Evolutionary conservation across 2,113 vertebrate genomes (phyloP), one percentile per base, ranked within the genome.

Genomic region (Solea solea): DNA sequence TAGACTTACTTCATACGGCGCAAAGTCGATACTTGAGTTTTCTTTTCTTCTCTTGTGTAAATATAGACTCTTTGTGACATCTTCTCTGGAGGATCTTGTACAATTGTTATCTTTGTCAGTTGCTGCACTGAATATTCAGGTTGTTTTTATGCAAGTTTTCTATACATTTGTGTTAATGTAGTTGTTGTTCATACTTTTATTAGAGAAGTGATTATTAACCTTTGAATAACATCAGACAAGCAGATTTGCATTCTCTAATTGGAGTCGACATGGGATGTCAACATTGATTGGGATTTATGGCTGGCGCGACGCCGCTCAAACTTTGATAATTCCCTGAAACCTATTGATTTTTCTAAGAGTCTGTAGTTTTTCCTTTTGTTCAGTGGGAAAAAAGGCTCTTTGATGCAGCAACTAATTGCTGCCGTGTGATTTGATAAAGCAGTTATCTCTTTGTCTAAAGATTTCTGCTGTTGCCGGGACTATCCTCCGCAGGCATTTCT

Each of bases 61-160:
- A 76, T 75, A 62, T 75, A 67, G 80, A 79, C 55, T 85, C 28
- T 78, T 50, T 80, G 27, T 78, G 63, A 85, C 55, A 76, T 74
- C 25, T 71, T n/a, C 55, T 73, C 82, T 63, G 69, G 76, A 71
- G 75, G 85, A 69, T 76, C 34, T 76, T 74, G 64, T 70, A 78
- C 86, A 80, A 45, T 83, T 15, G 15, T 75, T 63, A 56, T 73
- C 65, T 83, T 84, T 86, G 56, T 85, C 86, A 81, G 61, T 54
- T 79, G 76, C 83, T 80, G 83, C 77, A 66, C 50, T 69, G 41
- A 90, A 79, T 65, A 84, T 89, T 90, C 90, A 91, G 91, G 91
- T 87, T 89, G 83, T 78, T 90, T 85, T 90, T 89, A 90, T 92
- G 90, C 90, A 92, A 89, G 68, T 89, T 84, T 90, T 91, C 62